These are phyloP conservation scores for Sylvia atricapilla DNA, from an alignment of 2,113 vertebrate genomes.

Conservation along the genomic window DNA sequence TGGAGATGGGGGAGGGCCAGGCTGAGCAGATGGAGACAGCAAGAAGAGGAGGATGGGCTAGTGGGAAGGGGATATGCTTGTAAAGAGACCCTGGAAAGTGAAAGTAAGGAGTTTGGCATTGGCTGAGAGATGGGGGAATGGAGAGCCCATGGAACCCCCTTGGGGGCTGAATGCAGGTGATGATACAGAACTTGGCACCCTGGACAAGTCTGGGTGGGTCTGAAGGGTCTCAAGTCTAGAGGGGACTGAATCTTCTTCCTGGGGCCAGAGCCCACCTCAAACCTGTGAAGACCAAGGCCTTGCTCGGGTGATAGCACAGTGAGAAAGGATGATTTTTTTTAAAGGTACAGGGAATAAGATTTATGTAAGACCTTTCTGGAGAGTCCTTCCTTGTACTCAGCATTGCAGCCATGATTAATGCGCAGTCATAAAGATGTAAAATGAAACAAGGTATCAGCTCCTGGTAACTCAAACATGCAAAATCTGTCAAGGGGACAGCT, in stretches of 20 bases:
- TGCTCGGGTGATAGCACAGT: accelerated
- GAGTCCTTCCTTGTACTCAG: not conserved
- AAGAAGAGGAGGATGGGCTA: not conserved
- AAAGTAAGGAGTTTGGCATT: not conserved
- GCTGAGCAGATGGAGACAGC: not conserved
- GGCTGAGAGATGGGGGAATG: not conserved
- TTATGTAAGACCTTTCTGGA: not conserved
- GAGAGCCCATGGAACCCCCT: not conserved
- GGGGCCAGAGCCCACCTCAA: not conserved
- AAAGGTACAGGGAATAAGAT: not conserved
- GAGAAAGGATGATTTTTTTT: not conserved
- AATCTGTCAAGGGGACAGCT: not conserved
- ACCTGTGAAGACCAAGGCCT: not conserved
- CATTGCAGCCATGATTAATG: not conserved
- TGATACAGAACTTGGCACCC: not conserved
- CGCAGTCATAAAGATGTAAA: not conserved
- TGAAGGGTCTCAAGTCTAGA: too few relatives aligned
- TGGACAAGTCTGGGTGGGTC: not conserved
- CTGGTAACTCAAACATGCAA: not conserved
- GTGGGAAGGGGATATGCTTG: not conserved
- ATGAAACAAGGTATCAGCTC: not conserved
- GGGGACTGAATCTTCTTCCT: not conserved
- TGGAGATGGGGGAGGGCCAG: not conserved
- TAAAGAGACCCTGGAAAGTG: not conserved
- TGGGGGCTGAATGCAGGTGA: not conserved